Conservation (phyloP, 2,888 invertebrate species). For the Eilema griseolum region DNA sequence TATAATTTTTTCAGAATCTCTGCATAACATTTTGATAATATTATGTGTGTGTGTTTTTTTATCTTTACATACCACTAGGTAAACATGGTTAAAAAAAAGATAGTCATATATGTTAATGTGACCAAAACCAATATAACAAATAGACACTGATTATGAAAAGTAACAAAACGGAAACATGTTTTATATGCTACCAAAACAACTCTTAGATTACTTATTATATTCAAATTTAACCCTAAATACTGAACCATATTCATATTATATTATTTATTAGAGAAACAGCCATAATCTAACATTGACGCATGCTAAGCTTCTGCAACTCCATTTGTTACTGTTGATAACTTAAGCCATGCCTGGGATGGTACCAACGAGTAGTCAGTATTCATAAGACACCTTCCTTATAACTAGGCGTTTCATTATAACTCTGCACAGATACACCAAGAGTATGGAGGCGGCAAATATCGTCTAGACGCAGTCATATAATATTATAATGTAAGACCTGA, state of each 20-base stretch:
- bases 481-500: no score
- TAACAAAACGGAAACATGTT: no score
- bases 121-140: no score
- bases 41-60: no score
- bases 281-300: slow-evolving; percentile 71
- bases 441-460: slow-evolving; percentile 52
- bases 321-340: slow-evolving; percentile 81
- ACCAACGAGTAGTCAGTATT: slow-evolving; percentile 72
- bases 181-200: no score
- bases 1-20: no score
- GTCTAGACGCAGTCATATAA: slow-evolving; percentile 52
- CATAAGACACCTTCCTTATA: slow-evolving; percentile 78
- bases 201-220: no score
- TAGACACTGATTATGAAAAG: no score
- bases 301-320: slow-evolving; percentile 64
- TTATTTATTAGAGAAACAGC: slow-evolving; percentile 40
- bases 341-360: slow-evolving; percentile 70
- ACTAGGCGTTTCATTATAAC: slow-evolving; percentile 51
- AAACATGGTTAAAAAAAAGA: no score
- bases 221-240: slow-evolving; percentile 27
- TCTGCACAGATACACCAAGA: slow-evolving; percentile 56
- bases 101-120: no score
- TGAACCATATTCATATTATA: slow-evolving; percentile 43
- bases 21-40: no score
- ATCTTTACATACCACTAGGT: no score